Percentiles rank a stretch among this genome's conserved stretches.
Evolutionary conservation across 2,888 invertebrate genomes (phyloP).

Genomic region (Barypeithes pellucidus): DNA sequence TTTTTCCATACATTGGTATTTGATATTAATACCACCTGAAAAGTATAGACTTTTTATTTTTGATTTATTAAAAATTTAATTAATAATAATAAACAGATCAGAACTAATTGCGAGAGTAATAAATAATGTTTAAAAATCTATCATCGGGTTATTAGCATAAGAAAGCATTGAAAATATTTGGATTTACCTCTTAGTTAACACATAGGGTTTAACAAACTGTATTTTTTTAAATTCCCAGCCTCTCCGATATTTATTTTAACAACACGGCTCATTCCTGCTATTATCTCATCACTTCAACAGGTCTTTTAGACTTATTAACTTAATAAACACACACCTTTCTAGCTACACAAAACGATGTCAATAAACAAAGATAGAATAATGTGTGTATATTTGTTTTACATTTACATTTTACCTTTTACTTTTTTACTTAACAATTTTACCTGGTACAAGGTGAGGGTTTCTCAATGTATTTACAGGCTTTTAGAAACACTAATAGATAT

Average conservation of each 20-base stretch:
- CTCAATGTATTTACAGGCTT: too few relatives aligned
- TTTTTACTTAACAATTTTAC: not conserved
- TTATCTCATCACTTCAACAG: constrained; percentile 20
- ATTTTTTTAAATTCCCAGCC: constrained; percentile 18
- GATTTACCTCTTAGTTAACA: constrained; percentile 6
- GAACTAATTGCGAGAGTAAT: too few relatives aligned
- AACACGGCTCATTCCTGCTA: constrained; percentile 14
- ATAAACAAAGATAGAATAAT: constrained; percentile 16
- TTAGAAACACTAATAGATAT: too few relatives aligned
- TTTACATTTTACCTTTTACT: constrained; percentile 29
- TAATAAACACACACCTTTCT: constrained; percentile 15
- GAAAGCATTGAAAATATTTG: constrained; percentile 17
- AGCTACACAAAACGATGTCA: constrained; percentile 13
- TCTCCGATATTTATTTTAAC: constrained; percentile 31
- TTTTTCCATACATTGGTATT: too few relatives aligned
- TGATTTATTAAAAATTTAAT: too few relatives aligned
- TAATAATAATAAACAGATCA: too few relatives aligned
- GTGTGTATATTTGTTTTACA: constrained; percentile 21
- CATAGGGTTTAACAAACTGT: constrained; percentile 4
- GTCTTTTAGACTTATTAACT: constrained; percentile 17
- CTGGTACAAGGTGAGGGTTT: too few relatives aligned
- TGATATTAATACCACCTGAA: too few relatives aligned
- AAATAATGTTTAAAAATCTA: constrained; percentile 4
- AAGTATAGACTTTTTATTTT: too few relatives aligned
- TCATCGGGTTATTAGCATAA: constrained; percentile 8